Percentiles rank a stretch among this genome's conserved stretches.
Evolutionary conservation across 2,888 invertebrate genomes (phyloP).

Genomic region (Lasioglossum villosulum): DNA sequence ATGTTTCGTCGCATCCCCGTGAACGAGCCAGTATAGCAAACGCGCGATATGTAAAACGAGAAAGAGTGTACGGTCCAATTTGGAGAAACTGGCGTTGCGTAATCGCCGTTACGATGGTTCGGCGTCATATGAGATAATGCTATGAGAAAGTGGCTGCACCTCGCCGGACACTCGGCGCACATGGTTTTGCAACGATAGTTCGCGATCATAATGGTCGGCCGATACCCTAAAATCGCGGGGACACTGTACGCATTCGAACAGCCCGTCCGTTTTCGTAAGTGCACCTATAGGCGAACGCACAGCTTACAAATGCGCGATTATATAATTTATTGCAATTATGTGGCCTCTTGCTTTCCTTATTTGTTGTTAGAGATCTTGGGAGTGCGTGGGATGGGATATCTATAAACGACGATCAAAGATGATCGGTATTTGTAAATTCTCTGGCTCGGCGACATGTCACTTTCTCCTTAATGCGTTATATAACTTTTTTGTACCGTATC

Average conservation of each 20-base stretch:
- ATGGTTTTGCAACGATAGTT: constrained; percentile 20
- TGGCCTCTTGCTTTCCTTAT: constrained; percentile 19
- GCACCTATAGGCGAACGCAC: background rate
- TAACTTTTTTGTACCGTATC: background rate
- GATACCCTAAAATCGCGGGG: constrained; percentile 16
- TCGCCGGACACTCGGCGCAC: constrained; percentile 17
- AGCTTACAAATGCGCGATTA: constrained; percentile 30
- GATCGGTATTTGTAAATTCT: background rate
- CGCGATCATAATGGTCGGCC: background rate
- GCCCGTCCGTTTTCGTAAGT: background rate
- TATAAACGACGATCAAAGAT: background rate
- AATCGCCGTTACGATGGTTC: constrained; percentile 53
- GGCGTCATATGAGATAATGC: constrained; percentile 49
- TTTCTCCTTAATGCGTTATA: background rate
- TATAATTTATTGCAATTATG: constrained; percentile 7
- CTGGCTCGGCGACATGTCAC: background rate
- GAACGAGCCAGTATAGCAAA: background rate
- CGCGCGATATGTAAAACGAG: constrained; percentile 39
- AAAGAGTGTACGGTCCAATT: constrained; percentile 54
- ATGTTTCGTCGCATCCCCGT: constrained; percentile 12
- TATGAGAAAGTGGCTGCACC: constrained; percentile 59
- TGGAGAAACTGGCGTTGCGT: constrained; percentile 64
- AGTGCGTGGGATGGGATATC: background rate
- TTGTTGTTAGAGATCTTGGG: background rate
- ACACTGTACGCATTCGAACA: background rate